phyloP scores from a whole-genome alignment of 2,888 invertebrate genomes.

The Eilema caniola region DNA sequence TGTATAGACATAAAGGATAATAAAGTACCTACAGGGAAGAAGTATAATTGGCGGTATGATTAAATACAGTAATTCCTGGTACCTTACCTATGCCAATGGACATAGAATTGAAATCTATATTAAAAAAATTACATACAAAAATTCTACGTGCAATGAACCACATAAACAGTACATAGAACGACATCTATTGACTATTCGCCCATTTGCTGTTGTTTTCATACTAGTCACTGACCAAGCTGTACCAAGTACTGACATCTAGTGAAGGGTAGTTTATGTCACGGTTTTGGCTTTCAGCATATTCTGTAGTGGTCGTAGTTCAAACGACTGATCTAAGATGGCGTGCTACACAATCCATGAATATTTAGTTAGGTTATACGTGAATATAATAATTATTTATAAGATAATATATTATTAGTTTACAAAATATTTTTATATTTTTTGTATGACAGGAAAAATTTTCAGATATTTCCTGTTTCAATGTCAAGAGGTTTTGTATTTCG shows the following conservation, averaged over 20 bases:
- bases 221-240: neutral
- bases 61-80: no score
- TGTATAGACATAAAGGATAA: no score
- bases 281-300: neutral
- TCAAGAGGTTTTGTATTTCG: neutral
- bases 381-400: no score
- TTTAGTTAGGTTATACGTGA: neutral
- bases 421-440: neutral
- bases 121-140: no score
- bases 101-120: no score
- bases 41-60: no score
- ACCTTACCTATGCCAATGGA: no score
- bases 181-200: conserved; percentile 30
- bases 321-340: neutral
- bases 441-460: neutral
- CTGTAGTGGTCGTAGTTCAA: neutral
- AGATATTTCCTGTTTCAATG: neutral
- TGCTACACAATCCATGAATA: neutral
- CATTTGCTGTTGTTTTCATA: neutral
- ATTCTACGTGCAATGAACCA: neutral
- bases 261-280: neutral
- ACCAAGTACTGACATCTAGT: conserved; percentile 37
- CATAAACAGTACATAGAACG: neutral
- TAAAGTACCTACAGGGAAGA: no score
- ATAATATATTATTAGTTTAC: no score